phyloP scores from a whole-genome alignment of 2,113 vertebrate genomes.

The Kryptolebias marmoratus region DNA sequence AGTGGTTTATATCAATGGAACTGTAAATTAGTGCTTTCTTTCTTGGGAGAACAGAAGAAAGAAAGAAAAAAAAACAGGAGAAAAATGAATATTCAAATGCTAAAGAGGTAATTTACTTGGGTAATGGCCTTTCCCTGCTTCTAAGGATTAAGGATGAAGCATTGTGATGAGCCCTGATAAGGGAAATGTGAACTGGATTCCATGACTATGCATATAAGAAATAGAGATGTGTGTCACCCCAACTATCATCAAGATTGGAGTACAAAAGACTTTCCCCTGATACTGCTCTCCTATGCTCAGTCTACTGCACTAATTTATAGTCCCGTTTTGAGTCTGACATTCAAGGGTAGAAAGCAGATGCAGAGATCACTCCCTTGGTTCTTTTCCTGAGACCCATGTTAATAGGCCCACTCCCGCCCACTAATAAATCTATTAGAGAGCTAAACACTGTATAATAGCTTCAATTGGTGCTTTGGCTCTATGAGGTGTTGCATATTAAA shows the following conservation, averaged over 20 bases:
- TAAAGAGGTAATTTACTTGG: constrained; percentile 63
- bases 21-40: constrained; percentile 19
- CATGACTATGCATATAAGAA: constrained; percentile 42
- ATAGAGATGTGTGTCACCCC: constrained; percentile 22
- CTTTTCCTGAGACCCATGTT: constrained; percentile 29
- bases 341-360: constrained; percentile 28
- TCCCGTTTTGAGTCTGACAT: constrained; percentile 13
- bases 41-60: constrained; percentile 14
- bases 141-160: constrained; percentile 59
- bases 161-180: constrained; percentile 51
- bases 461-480: constrained; percentile 46
- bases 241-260: constrained; percentile 10
- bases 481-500: constrained; percentile 56
- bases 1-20: constrained; percentile 3
- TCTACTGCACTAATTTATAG: constrained; percentile 31
- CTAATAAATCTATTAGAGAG: constrained; percentile 60
- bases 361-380: constrained; percentile 33
- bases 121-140: constrained; percentile 67
- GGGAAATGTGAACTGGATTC: constrained; percentile 35
- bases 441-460: constrained; percentile 57
- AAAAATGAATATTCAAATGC: constrained; percentile 65
- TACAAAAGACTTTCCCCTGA: constrained; percentile 17
- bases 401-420: constrained; percentile 34
- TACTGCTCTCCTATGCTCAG: constrained; percentile 33
- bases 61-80: background rate